phyloP scores from a whole-genome alignment of 2,113 vertebrate genomes.

The Dicrurus megarhynchus region DNA sequence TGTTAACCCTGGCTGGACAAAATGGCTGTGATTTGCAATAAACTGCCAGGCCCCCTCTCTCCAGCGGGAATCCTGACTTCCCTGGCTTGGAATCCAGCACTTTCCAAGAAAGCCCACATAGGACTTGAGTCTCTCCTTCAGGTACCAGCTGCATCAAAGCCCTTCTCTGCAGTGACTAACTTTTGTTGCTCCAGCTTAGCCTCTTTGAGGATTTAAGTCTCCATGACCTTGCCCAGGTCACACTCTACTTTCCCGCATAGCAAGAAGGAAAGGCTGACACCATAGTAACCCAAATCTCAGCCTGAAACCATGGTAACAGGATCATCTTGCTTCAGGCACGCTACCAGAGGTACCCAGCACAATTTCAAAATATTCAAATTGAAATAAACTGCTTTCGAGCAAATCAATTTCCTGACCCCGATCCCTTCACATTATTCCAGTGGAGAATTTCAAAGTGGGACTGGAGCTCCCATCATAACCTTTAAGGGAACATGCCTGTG shows the following conservation, averaged over 20 bases:
- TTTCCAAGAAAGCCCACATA: fast-evolving
- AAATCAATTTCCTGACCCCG: not conserved
- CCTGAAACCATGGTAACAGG: slow-evolving; percentile 56
- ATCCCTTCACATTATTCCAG: not conserved
- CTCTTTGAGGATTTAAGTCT: slow-evolving; percentile 36
- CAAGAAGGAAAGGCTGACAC: slow-evolving; percentile 44
- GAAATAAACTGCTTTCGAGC: slow-evolving; percentile 27
- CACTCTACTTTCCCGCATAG: not conserved
- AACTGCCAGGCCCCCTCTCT: not conserved
- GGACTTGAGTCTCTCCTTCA: not conserved
- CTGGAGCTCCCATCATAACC: not conserved
- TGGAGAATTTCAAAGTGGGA: not conserved
- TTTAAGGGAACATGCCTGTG: not conserved
- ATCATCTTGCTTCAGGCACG: slow-evolving; percentile 32
- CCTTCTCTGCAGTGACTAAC: not conserved
- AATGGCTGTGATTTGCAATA: not conserved
- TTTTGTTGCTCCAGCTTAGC: slow-evolving; percentile 28
- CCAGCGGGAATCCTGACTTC: not conserved
- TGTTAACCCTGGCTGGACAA: not conserved
- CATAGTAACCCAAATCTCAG: slow-evolving; percentile 48
- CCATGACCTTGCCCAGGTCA: slow-evolving; percentile 53
- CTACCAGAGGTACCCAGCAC: not conserved
- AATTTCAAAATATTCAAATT: slow-evolving; percentile 29
- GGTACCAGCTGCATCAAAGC: not conserved
- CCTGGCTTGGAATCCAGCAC: not conserved